phyloP scores from a whole-genome alignment of 2,797 vertebrate genomes.

The Anisognathus igniventris region DNA sequence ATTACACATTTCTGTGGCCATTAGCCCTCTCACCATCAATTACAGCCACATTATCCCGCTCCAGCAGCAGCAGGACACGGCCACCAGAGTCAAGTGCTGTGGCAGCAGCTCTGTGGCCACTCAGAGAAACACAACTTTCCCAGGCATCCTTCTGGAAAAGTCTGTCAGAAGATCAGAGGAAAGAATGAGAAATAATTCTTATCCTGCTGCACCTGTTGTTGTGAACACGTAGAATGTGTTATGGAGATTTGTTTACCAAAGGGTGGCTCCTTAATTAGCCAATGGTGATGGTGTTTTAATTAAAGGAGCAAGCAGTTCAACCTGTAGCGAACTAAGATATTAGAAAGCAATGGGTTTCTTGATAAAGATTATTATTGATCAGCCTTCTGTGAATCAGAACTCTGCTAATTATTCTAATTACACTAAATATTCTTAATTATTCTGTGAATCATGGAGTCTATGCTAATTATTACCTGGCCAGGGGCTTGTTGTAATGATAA shows the following conservation, averaged over 20 bases:
- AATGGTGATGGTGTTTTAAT: background rate
- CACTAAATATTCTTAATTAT: background rate
- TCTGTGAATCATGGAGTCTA: background rate
- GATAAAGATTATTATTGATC: background rate
- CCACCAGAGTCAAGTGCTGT: background rate
- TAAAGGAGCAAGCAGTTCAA: background rate
- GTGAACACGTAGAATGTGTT: background rate
- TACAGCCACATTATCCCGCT: background rate
- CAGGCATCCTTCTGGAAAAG: background rate
- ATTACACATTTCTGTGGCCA: background rate
- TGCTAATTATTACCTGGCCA: background rate
- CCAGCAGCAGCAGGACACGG: background rate
- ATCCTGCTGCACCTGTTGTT: accelerated
- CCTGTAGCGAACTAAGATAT: background rate
- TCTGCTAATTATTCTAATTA: background rate
- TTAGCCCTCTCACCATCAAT: background rate
- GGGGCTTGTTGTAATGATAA: background rate
- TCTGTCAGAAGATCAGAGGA: background rate
- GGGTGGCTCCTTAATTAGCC: background rate
- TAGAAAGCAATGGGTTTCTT: background rate
- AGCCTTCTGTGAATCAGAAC: background rate
- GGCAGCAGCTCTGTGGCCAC: too few relatives aligned
- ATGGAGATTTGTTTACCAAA: background rate
- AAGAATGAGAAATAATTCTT: background rate
- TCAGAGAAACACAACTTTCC: background rate